phyloP scores from a whole-genome alignment of 1,140 invertebrate species.

The Maconellicoccus hirsutus region DNA sequence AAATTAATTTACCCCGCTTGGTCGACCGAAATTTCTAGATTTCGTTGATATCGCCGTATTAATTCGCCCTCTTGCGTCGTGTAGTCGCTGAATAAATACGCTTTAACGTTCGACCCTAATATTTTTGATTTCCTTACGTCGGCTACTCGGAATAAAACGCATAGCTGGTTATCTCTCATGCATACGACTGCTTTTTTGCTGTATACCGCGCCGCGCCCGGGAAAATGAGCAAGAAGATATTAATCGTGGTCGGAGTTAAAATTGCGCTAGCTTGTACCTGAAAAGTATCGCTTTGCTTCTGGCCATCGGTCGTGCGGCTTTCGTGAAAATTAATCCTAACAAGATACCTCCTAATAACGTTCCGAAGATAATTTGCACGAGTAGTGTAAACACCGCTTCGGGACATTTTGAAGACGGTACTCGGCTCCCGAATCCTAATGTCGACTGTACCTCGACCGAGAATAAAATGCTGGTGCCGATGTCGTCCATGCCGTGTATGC shows the following conservation, averaged over 20 bases:
- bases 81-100: conserved; percentile 76
- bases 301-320: not conserved
- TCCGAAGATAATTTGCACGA: not conserved
- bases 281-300: not conserved
- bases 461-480: conserved; percentile 84
- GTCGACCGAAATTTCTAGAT: conserved; percentile 47
- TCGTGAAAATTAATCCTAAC: conserved; percentile 5
- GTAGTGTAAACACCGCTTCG: conserved; percentile 59
- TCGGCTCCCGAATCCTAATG: conserved; percentile 59
- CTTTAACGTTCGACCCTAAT: conserved; percentile 80
- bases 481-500: conserved; percentile 63
- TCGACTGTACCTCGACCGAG: conserved; percentile 85
- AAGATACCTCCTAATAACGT: not conserved
- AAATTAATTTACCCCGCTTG: conserved; percentile 3
- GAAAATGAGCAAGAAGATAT: too few species aligned
- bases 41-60: conserved; percentile 70
- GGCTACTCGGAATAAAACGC: conserved; percentile 91
- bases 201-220: too few species aligned
- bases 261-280: too few species aligned
- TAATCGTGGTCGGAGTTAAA: too few species aligned
- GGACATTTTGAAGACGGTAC: conserved; percentile 89
- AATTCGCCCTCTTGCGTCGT: conserved; percentile 81
- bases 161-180: conserved; percentile 74
- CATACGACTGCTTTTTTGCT: conserved; percentile 88
- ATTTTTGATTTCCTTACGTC: conserved; percentile 98